A percentile compares a stretch with the other conserved stretches of the same genome.
phyloP scores from a whole-genome alignment of 2,113 vertebrate genomes.

The Tachysurus vachellii region DNA sequence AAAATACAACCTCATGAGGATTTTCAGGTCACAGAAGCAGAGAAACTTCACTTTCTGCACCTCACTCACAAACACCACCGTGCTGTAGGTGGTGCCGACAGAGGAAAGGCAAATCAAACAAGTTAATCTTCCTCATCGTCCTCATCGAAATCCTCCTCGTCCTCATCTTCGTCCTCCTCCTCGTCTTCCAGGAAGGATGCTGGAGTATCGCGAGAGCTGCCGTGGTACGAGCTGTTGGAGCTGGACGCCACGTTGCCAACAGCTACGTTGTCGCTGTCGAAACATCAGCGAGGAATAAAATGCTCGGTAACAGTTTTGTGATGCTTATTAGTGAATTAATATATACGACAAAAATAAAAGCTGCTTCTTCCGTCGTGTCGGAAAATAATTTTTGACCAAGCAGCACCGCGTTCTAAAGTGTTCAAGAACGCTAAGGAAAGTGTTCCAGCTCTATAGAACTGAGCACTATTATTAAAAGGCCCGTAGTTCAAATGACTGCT shows the following conservation, averaged over 20 bases:
- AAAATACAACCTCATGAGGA: not conserved
- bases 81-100: conserved; percentile 20
- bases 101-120: conserved; percentile 30
- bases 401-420: not conserved
- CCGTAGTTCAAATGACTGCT: no score
- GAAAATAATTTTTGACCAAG: no score
- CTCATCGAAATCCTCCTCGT: conserved; percentile 90
- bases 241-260: conserved; percentile 89
- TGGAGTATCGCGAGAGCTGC: conserved; percentile 91
- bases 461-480: no score
- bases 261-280: conserved; percentile 80
- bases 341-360: not conserved
- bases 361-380: not conserved
- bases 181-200: conserved; percentile 94
- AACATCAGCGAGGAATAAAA: not conserved
- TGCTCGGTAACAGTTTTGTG: not conserved
- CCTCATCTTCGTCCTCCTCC: conserved; percentile 89
- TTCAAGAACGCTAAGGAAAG: not conserved
- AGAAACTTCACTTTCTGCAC: not conserved
- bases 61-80: not conserved
- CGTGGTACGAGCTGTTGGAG: conserved; percentile 94
- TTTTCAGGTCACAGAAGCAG: conserved; percentile 16
- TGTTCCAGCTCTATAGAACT: not conserved
- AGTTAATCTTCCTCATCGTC: conserved; percentile 88
- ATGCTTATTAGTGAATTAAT: not conserved